phyloP scores from a whole-genome alignment of 2,888 invertebrate genomes.

The Nebria brevicollis region DNA sequence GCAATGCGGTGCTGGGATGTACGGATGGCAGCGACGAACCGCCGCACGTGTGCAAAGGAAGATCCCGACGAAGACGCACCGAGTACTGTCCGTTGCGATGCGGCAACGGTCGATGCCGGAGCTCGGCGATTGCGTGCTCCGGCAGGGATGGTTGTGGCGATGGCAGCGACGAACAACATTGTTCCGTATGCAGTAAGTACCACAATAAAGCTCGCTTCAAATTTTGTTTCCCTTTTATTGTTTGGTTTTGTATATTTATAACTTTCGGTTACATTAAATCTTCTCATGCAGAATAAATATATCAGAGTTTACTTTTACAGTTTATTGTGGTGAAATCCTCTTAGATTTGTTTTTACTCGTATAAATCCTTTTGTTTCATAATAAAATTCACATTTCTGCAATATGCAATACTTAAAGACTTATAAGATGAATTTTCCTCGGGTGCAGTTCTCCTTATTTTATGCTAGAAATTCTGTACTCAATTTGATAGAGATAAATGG shows the following conservation, averaged over 20 bases:
- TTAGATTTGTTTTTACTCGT: background rate
- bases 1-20: constrained; percentile 88
- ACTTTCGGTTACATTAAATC: background rate
- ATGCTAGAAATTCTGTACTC: no score
- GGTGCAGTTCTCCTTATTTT: no score
- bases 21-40: constrained; percentile 91
- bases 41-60: constrained; percentile 77
- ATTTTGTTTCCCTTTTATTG: background rate
- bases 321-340: background rate
- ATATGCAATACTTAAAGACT: no score
- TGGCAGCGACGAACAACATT: constrained; percentile 86
- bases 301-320: background rate
- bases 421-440: no score
- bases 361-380: background rate
- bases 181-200: constrained; percentile 87
- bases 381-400: no score
- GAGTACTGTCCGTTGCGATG: constrained; percentile 86
- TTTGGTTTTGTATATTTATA: background rate
- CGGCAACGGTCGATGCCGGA: constrained; percentile 87
- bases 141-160: constrained; percentile 93
- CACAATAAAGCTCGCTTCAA: background rate
- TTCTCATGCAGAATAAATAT: background rate
- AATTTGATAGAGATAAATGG: no score
- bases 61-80: constrained; percentile 63
- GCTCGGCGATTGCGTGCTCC: constrained; percentile 89